Conservation (phyloP, 1,140 invertebrate genomes). For the Frieseomelitta varia region DNA sequence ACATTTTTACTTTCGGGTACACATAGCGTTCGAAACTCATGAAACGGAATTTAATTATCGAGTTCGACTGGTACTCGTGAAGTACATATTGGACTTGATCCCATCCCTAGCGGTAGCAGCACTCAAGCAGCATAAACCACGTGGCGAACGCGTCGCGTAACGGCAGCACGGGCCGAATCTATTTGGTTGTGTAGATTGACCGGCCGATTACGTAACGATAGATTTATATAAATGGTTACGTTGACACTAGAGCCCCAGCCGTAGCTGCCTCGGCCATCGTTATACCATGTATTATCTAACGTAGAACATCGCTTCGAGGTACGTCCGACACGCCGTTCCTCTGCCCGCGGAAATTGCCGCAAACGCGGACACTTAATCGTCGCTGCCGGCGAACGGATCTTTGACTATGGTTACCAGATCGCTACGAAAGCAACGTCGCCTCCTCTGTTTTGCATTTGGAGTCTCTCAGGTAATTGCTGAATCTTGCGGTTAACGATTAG, state of each 20-base stretch:
- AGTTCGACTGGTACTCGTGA: too few species aligned
- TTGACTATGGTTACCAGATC: background rate
- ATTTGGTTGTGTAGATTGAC: conserved; percentile 68
- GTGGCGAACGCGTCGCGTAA: conserved; percentile 37
- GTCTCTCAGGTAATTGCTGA: background rate
- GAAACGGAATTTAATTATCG: too few species aligned
- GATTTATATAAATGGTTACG: conserved; percentile 83
- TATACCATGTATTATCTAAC: conserved; percentile 78
- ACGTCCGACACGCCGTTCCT: conserved; percentile 17
- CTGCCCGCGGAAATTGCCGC: background rate
- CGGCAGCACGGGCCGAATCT: conserved; percentile 70
- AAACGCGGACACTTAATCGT: background rate
- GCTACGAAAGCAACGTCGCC: background rate
- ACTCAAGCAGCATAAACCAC: conserved; percentile 22
- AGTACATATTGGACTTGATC: too few species aligned
- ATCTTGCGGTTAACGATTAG: too few species aligned
- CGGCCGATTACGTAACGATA: conserved; percentile 78
- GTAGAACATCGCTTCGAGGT: conserved; percentile 51
- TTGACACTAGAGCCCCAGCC: conserved; percentile 79
- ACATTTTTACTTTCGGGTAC: too few species aligned
- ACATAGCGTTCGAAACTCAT: too few species aligned
- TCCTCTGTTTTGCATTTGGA: background rate
- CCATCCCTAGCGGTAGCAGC: background rate
- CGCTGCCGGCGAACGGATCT: background rate
- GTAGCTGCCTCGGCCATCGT: conserved; percentile 70